These are phyloP conservation scores for Hemithea aestivaria DNA, from an alignment of 2,888 invertebrate genomes.

Conservation along the genomic window DNA sequence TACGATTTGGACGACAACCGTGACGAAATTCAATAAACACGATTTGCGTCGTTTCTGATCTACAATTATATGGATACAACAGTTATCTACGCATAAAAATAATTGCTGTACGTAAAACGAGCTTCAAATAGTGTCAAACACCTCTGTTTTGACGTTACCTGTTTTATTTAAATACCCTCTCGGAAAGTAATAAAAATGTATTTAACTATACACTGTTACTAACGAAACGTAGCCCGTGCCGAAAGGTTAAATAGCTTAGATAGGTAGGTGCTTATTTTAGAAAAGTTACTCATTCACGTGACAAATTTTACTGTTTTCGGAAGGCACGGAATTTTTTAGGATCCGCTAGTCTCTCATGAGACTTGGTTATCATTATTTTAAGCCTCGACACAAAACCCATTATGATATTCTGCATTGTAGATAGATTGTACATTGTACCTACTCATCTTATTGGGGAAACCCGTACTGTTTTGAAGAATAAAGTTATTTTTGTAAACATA, in stretches of 20 bases:
- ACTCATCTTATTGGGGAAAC: too few relatives aligned
- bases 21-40: conserved; percentile 29
- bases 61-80: conserved; percentile 28
- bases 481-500: too few relatives aligned
- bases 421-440: too few relatives aligned
- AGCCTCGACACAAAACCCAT: too few relatives aligned
- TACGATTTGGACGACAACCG: conserved; percentile 32
- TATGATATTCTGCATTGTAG: too few relatives aligned
- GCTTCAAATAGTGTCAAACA: conserved; percentile 19
- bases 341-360: too few relatives aligned
- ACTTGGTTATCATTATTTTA: too few relatives aligned
- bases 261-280: too few relatives aligned
- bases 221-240: conserved; percentile 7
- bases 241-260: conserved; percentile 1
- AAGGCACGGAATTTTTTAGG: too few relatives aligned
- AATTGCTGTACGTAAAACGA: conserved; percentile 21
- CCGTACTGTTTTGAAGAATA: too few relatives aligned
- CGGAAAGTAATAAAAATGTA: conserved; percentile 11
- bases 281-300: too few relatives aligned
- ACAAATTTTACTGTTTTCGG: too few relatives aligned
- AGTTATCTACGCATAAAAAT: conserved; percentile 27
- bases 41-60: conserved; percentile 27
- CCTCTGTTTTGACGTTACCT: conserved; percentile 3
- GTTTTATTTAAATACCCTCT: conserved; percentile 5
- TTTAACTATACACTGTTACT: conserved; percentile 8